Base-by-base conservation (phyloP, 2,888 invertebrate genomes). In the Tricholauxania praeusta region DNA sequence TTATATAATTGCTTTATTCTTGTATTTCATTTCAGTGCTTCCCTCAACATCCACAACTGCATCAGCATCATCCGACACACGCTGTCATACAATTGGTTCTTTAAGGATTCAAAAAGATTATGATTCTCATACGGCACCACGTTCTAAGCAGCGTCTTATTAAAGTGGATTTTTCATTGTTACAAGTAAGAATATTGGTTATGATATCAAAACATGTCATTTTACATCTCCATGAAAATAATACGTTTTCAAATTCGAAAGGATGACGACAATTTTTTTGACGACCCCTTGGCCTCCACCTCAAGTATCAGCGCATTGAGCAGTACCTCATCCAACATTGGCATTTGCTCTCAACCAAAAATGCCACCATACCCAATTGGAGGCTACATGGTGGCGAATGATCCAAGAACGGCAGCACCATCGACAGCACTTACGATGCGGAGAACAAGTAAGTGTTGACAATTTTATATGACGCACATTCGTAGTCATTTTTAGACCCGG, bases 141-240 rank as follows among this genome's bases (percentile, higher is more conserved):
- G 85, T 76, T 84, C 86, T 73, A 83, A 84, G 74, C 87, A 87
- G 83, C 90, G 93, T 82, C 91, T 96, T 82, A 95, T 96, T 88
- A 95, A 95, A 90, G 94, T 95, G 76, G 95, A 95, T 89, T 93
- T 94, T 87, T 91, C 93, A 82, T 90, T 92, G 84, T 89, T 93
- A 82, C 90, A 92, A 90, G 92, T 92, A 82, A 88, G 89, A 83
- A 59, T 49, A 17, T 67, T 12, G 53, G 14, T 19, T 28, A 39
- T 10, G 10, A 39, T 39, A 39, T 39, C 39, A 39, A 10, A 39
- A 1, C 39, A 39, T 10, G 10, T 39, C 7, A 39, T 39, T 39
- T 39, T 39, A 10, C 39, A 10, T 39, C 7, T 39, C 39, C 5
- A 10, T 39, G 10, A 10, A 10, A 10, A 39, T 10, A 39, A 39